Conservation (phyloP, 2,797 vertebrate species). For the Arrhamphus sclerolepis region DNA sequence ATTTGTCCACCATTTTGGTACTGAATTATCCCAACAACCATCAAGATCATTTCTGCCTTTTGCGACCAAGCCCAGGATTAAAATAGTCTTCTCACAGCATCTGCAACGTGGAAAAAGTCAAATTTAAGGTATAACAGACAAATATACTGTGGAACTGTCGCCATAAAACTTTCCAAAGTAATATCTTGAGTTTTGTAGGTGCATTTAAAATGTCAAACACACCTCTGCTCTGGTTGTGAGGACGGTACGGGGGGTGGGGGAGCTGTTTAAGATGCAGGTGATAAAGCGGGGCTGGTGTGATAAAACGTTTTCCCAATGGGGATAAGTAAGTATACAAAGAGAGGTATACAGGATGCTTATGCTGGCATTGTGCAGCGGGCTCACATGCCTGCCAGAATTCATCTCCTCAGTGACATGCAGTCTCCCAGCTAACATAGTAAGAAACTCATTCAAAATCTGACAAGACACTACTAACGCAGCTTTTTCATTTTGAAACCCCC, state of each 20-base stretch:
- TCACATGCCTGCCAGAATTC: conserved; percentile 60
- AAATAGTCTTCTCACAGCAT: conserved; percentile 12
- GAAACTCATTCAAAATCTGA: conserved; percentile 51
- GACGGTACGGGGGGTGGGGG: conserved; percentile 11
- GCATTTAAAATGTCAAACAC: conserved; percentile 40
- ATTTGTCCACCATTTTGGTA: background rate
- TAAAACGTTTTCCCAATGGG: conserved; percentile 25
- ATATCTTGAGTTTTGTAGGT: conserved; percentile 31
- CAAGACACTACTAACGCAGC: conserved; percentile 39
- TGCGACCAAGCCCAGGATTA: conserved; percentile 6
- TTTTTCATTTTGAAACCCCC: conserved; percentile 49
- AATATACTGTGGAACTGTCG: conserved; percentile 11
- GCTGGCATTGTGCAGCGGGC: conserved; percentile 41
- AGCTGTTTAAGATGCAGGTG: conserved; percentile 49
- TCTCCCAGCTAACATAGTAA: conserved; percentile 21
- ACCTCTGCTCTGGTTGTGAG: conserved; percentile 29
- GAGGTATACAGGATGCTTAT: conserved; percentile 23
- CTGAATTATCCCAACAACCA: background rate
- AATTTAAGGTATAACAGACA: conserved; percentile 22
- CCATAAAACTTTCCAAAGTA: conserved; percentile 36
- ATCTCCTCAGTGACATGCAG: conserved; percentile 44
- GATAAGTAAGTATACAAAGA: conserved; percentile 39
- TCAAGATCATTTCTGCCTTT: conserved; percentile 12
- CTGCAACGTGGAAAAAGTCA: conserved; percentile 14
- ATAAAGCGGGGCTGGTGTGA: conserved; percentile 7